Conservation (phyloP, 2,888 invertebrate species). For the Drosophila suboccidentalis region DNA sequence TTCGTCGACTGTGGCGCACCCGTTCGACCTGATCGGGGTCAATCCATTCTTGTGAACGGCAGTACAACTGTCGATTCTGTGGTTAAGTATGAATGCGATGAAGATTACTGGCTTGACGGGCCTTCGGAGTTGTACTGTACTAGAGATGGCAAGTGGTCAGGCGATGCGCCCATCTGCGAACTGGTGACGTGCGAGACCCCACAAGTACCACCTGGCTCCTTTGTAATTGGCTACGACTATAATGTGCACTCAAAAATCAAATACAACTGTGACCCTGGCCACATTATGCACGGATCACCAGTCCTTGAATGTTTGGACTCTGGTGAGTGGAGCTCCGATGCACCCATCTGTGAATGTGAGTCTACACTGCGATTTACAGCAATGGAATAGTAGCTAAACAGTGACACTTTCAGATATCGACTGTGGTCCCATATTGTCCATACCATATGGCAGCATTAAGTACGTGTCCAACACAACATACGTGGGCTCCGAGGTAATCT, state of each 20-base stretch:
- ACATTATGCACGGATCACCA: constrained; percentile 91
- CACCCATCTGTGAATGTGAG: constrained; percentile 94
- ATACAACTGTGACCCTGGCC: constrained; percentile 95
- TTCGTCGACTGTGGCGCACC: constrained; percentile 95
- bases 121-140: constrained; percentile 90
- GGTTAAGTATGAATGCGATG: constrained; percentile 92
- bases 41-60: constrained; percentile 90
- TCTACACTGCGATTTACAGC: constrained; percentile 13
- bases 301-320: constrained; percentile 90
- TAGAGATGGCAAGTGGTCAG: constrained; percentile 94
- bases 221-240: constrained; percentile 95
- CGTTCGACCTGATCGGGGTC: constrained; percentile 92
- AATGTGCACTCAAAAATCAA: constrained; percentile 95
- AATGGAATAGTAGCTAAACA: not conserved
- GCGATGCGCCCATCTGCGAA: constrained; percentile 94
- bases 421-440: constrained; percentile 93
- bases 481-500: constrained; percentile 92
- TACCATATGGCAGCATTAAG: constrained; percentile 91
- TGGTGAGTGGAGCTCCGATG: constrained; percentile 94
- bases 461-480: constrained; percentile 93
- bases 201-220: constrained; percentile 93
- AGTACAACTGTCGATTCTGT: constrained; percentile 93
- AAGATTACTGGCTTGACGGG: constrained; percentile 93
- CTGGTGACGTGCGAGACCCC: constrained; percentile 95
- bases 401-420: constrained; percentile 89